These are phyloP conservation scores for Neuroterus valhalla DNA, from an alignment of 1,140 invertebrate genomes.

Conservation along the genomic window DNA sequence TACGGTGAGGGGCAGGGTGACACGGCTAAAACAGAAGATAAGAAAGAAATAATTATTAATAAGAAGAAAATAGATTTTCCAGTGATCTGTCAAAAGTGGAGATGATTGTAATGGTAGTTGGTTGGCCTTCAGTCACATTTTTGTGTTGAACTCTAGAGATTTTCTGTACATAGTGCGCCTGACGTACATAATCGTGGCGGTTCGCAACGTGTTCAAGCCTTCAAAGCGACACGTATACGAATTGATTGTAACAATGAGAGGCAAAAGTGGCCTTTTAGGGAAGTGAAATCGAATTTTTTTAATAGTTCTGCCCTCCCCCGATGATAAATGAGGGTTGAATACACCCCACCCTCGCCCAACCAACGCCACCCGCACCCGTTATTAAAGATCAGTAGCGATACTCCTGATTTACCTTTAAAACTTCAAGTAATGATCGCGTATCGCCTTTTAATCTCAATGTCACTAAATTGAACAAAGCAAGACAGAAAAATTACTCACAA, in stretches of 20 bases:
- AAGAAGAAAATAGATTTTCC: constrained; percentile 48
- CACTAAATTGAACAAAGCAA: not conserved
- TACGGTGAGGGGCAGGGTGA: constrained; percentile 83
- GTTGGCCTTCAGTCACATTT: constrained; percentile 1
- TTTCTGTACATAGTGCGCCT: not conserved
- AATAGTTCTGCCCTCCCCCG: constrained; percentile 11
- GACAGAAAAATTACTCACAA: constrained; percentile 63
- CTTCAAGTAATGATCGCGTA: constrained; percentile 39
- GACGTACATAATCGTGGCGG: constrained; percentile 13
- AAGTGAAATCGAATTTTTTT: constrained; percentile 39
- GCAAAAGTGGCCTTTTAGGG: not conserved
- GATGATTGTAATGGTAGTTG: not conserved
- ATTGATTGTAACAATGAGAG: not conserved
- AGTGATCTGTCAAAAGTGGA: constrained; percentile 14
- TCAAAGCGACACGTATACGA: constrained; percentile 21
- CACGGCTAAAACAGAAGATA: constrained; percentile 79
- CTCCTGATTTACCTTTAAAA: constrained; percentile 47
- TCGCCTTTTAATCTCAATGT: not conserved
- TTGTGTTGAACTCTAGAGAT: not conserved
- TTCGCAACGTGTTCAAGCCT: constrained; percentile 13
- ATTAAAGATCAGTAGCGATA: constrained; percentile 63
- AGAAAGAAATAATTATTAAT: too few species aligned
- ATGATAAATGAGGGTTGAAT: constrained; percentile 50
- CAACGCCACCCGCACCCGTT: constrained; percentile 46
- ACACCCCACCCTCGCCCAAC: constrained; percentile 41